These are phyloP conservation scores for Pagetopsis macropterus DNA, from an alignment of 2,797 vertebrate species.

Conservation along the genomic window DNA sequence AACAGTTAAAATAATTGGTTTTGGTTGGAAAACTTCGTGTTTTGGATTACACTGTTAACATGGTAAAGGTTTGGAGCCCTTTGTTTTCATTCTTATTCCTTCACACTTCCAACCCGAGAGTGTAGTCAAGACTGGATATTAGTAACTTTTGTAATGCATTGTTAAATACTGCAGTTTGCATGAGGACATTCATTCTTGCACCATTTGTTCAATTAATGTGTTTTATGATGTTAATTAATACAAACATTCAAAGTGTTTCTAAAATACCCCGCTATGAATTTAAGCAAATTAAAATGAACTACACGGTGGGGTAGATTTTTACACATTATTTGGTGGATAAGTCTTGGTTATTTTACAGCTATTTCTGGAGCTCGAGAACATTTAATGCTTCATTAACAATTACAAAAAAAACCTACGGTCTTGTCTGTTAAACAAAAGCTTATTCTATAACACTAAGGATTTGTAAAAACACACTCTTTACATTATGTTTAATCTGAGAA, in stretches of 20 bases:
- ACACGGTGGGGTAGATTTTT: neutral
- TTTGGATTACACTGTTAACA: too few relatives aligned
- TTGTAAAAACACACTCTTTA: conserved; percentile 9
- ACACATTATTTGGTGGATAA: conserved; percentile 15
- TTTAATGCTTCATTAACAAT: conserved; percentile 12
- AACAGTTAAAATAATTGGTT: too few relatives aligned
- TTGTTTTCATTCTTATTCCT: too few relatives aligned
- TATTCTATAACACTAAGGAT: neutral
- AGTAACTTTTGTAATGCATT: neutral
- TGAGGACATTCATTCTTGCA: neutral
- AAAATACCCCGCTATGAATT: conserved; percentile 26
- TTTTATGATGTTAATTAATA: conserved; percentile 19
- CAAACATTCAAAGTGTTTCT: conserved; percentile 26
- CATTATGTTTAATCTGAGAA: neutral
- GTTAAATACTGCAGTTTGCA: neutral
- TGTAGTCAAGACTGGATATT: neutral
- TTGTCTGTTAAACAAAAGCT: neutral
- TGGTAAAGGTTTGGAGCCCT: too few relatives aligned
- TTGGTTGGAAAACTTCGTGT: too few relatives aligned
- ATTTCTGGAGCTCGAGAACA: neutral
- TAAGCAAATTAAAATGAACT: conserved; percentile 24
- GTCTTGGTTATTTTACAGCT: conserved; percentile 1
- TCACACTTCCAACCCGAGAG: neutral
- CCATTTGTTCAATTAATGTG: conserved; percentile 16
- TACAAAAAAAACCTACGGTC: neutral